Base-by-base conservation (phyloP, 2,113 vertebrate species). In the Clarias magur region DNA sequence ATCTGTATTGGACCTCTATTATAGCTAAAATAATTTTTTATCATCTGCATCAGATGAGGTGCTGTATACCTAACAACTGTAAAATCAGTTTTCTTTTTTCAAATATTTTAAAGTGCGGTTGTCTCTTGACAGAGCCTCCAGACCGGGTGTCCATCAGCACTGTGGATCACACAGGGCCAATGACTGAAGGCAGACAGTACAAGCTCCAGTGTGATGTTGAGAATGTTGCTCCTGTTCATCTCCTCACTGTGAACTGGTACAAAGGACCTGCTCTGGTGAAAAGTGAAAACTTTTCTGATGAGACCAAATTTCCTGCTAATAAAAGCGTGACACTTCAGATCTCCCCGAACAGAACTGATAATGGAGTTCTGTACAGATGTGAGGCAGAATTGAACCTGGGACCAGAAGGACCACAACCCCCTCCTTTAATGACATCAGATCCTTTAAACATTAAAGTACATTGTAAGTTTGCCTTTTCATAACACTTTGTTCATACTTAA, bases 131-230 rank as follows among this genome's bases (percentile, higher is more conserved):
- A 95, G 94, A 94, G 91, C 83, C 38, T 48, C 93, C 94, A 73
- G 93, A 94, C 81, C 89, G 9, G 7, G 92, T 94, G 30, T 89
- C 87, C 23, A 85, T 95, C 78, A 65, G 5, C 0, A 34, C 6
- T 38, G 13, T 85, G 30, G 3, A 23, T 19, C 67, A 89, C 34
- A 3, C 0, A 1, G 91, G 30, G 15, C 62, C 91, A 3, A 27
- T 89, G 85, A 56, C 53, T 0, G 94, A 94, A 79, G 91, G 85
- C 0, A 0, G 9, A 1, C n/a, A 81, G 70, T 78, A 94, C 79
- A 60, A 88, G 30, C 88, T 97, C 88, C 23, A 3, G 86, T 97
- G 97, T 92, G 88, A 93, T 34, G 87, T 96, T 19, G 1, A 0
- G 0, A 85, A 73, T 0, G 88, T 94, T 0, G 93, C 90, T 1